Percentiles rank a stretch among this genome's conserved stretches.
These are phyloP conservation scores for Plutella xylostella DNA, from an alignment of 2,888 invertebrate genomes.

Conservation along the genomic window DNA sequence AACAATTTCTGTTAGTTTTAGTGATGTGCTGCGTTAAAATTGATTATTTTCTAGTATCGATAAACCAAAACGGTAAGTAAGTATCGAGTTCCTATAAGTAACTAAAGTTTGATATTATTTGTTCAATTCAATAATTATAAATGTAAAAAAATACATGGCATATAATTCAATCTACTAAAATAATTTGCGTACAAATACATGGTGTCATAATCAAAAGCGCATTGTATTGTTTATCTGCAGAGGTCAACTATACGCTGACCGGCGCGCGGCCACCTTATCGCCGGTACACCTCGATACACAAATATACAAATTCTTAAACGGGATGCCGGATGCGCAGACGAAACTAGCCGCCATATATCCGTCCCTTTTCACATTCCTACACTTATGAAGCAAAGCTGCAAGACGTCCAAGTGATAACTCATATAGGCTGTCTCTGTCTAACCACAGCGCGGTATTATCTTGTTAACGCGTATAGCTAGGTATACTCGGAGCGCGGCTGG, in stretches of 20 bases:
- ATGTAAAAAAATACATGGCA: too few relatives aligned
- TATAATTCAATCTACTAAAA: too few relatives aligned
- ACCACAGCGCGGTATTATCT: constrained; percentile 23
- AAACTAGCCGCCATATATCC: constrained; percentile 25
- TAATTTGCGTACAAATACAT: too few relatives aligned
- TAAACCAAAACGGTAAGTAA: too few relatives aligned
- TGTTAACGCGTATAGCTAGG: constrained; percentile 10
- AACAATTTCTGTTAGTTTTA: too few relatives aligned
- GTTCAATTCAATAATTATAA: too few relatives aligned
- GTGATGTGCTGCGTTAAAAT: too few relatives aligned
- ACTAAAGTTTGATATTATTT: too few relatives aligned
- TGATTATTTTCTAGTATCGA: too few relatives aligned
- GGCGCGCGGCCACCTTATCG: constrained; percentile 27
- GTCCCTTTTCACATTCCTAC: constrained; percentile 30
- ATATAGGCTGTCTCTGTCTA: constrained; percentile 29
- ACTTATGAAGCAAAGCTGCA: too few relatives aligned
- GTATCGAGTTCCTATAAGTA: too few relatives aligned
- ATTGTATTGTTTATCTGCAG: constrained; percentile 23
- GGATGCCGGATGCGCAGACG: constrained; percentile 51
- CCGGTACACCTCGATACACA: constrained; percentile 38
- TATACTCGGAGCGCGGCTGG: constrained; percentile 34
- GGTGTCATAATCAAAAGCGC: neutral
- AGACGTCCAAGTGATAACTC: constrained; percentile 20
- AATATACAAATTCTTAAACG: constrained; percentile 42
- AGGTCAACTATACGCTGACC: constrained; percentile 40